Conservation (phyloP, 2,888 invertebrate species). For the Hemaris fuciformis region DNA sequence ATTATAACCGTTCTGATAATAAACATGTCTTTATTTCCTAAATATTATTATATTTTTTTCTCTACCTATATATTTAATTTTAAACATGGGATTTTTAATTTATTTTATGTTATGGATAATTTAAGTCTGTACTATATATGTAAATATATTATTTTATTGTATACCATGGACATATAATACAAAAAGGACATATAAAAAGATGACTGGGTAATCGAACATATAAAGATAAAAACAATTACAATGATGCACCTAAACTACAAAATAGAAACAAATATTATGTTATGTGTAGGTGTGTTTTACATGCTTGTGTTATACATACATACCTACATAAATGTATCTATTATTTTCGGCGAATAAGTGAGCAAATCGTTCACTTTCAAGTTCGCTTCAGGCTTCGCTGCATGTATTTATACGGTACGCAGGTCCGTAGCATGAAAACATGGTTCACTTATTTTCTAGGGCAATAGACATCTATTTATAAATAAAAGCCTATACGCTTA, state of each 20-base stretch:
- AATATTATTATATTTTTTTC: not conserved
- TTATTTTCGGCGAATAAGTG: not conserved
- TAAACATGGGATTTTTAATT: too few species aligned
- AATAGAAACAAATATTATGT: not conserved
- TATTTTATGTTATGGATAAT: too few species aligned
- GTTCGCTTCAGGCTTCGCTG: constrained; percentile 56
- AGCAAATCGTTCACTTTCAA: constrained; percentile 18
- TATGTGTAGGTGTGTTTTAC: not conserved
- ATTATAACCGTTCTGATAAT: not conserved
- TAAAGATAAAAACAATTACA: too few species aligned
- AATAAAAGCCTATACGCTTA: constrained; percentile 66
- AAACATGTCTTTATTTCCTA: not conserved
- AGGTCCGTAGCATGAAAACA: constrained; percentile 63
- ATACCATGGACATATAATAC: too few species aligned
- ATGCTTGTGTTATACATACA: not conserved
- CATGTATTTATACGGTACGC: constrained; percentile 64
- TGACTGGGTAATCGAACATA: too few species aligned
- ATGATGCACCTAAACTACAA: too few species aligned
- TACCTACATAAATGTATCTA: too few species aligned
- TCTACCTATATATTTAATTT: too few species aligned
- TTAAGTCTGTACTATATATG: too few species aligned
- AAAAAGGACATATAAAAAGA: too few species aligned
- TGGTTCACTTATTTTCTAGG: constrained; percentile 75
- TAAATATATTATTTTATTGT: too few species aligned
- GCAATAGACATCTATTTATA: constrained; percentile 72